Conservation (phyloP, 2,797 vertebrate species). For the Catamblyrhynchus diadema region DNA sequence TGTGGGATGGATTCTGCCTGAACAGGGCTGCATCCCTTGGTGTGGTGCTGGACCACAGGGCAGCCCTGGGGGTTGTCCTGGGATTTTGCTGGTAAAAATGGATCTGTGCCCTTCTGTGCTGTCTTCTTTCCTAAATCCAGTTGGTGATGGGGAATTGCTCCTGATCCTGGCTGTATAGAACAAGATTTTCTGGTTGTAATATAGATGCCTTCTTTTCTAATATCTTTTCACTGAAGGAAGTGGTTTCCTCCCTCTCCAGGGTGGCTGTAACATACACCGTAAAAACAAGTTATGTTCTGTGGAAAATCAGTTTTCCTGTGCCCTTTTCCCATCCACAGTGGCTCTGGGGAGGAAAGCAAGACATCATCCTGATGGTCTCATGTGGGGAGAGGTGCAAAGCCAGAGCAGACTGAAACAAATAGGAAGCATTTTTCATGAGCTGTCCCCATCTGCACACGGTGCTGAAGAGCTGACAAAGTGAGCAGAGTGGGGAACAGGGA, state of each 20-base stretch:
- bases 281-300: neutral
- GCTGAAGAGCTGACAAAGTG: neutral
- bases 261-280: neutral
- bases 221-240: neutral
- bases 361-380: rapidly evolving
- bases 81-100: neutral
- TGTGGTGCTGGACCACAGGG: rapidly evolving
- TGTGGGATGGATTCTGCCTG: neutral
- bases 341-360: neutral
- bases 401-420: neutral
- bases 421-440: neutral
- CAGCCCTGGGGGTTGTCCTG: neutral
- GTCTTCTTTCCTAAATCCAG: neutral
- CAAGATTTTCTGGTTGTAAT: neutral
- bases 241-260: neutral
- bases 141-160: neutral
- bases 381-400: neutral
- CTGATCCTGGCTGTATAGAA: neutral
- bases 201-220: neutral
- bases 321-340: neutral
- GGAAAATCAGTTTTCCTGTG: neutral
- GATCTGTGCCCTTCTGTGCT: neutral
- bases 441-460: rapidly evolving
- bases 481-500: neutral
- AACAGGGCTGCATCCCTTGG: neutral